These are phyloP conservation scores for Darevskia nairensis DNA, from an alignment of 2,797 vertebrate genomes.

Conservation along the genomic window DNA sequence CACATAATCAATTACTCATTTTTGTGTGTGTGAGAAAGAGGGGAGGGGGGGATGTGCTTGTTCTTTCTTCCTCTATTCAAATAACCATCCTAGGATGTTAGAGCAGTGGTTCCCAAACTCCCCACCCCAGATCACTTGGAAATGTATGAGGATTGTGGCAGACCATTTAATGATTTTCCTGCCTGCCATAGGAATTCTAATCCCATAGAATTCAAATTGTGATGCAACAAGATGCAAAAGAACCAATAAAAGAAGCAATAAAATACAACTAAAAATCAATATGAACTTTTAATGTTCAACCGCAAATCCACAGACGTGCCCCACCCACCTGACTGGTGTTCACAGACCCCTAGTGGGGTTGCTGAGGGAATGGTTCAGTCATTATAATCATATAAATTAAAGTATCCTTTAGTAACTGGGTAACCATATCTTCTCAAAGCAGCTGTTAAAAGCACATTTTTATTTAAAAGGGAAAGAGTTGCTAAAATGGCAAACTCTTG, in stretches of 20 bases:
- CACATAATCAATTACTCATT: slow-evolving; percentile 65
- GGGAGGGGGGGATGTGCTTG: slow-evolving; percentile 13
- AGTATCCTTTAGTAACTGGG: slow-evolving; percentile 68
- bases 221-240: too few species aligned
- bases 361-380: slow-evolving; percentile 64
- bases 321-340: too few species aligned
- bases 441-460: slow-evolving; percentile 71
- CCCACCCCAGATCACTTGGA: too few species aligned
- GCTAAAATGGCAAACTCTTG: slow-evolving; percentile 62
- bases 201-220: too few species aligned
- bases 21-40: slow-evolving; percentile 27
- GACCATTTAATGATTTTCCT: too few species aligned
- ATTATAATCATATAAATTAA: slow-evolving; percentile 71
- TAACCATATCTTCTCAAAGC: slow-evolving; percentile 68
- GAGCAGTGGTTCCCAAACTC: neutral
- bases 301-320: too few species aligned
- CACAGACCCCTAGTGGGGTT: neutral
- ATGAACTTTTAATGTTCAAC: too few species aligned
- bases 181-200: too few species aligned
- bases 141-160: too few species aligned
- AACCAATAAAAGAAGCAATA: too few species aligned
- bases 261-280: too few species aligned
- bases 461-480: slow-evolving; percentile 71
- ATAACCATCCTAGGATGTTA: neutral
- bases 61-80: slow-evolving; percentile 38